Evolutionary conservation across 2,888 invertebrate genomes (phyloP).

Genomic region (Pseudococcus longispinus): DNA sequence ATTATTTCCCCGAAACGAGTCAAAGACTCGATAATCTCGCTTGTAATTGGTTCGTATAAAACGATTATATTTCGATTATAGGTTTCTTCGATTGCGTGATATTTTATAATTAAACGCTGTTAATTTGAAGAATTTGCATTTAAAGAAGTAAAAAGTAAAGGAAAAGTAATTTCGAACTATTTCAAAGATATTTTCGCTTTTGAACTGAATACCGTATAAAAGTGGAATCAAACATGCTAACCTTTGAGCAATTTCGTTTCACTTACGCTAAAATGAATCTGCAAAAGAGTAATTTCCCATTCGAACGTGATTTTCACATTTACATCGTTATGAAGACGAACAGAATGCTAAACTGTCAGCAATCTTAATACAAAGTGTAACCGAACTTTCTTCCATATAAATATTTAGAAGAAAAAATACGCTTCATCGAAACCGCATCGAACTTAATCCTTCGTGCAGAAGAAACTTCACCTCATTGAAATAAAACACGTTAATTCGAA

Average conservation of each 20-base stretch:
- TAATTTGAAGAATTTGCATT: conserved; percentile 22
- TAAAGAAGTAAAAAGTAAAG: not conserved
- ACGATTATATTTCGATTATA: conserved; percentile 5
- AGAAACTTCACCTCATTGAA: not conserved
- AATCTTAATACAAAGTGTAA: not conserved
- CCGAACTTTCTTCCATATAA: not conserved
- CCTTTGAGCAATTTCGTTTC: conserved; percentile 34
- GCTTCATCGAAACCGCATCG: not conserved
- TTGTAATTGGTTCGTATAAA: not conserved
- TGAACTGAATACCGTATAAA: not conserved
- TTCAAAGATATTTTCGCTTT: conserved; percentile 25
- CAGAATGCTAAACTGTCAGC: conserved; percentile 8
- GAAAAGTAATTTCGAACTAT: conserved; percentile 19
- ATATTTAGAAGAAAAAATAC: not conserved
- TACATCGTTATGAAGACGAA: not conserved
- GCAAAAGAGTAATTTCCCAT: conserved; percentile 19
- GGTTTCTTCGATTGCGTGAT: conserved; percentile 24
- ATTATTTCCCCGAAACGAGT: not conserved
- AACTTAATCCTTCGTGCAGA: not conserved
- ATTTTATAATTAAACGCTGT: conserved; percentile 10
- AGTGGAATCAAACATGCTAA: conserved; percentile 30
- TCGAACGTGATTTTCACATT: conserved; percentile 28
- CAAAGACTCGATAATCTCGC: not conserved
- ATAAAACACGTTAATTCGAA: not conserved
- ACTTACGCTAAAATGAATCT: conserved; percentile 24